These are phyloP conservation scores for Galemys pyrenaicus DNA, from an alignment of 2,113 vertebrate species.

Conservation along the genomic window DNA sequence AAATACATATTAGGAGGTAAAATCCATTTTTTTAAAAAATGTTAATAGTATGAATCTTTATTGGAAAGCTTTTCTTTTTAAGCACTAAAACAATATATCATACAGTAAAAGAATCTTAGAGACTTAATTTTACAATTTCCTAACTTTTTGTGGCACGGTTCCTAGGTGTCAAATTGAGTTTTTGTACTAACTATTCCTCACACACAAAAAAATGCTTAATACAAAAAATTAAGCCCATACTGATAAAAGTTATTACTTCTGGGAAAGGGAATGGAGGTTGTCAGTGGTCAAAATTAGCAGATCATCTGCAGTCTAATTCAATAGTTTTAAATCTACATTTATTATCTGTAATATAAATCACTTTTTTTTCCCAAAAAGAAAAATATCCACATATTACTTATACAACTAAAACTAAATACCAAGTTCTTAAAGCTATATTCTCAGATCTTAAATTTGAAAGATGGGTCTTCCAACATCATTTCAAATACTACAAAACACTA, in stretches of 20 bases:
- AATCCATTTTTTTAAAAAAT: conserved; percentile 13
- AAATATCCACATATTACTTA: background rate
- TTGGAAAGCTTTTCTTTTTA: conserved; percentile 28
- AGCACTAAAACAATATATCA: background rate
- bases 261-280: background rate
- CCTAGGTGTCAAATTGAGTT: background rate
- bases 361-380: background rate
- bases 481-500: conserved; percentile 25
- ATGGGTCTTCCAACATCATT: background rate
- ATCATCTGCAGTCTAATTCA: background rate
- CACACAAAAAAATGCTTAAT: conserved; percentile 24
- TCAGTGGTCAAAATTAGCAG: background rate
- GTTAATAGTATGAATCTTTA: background rate
- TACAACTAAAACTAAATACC: conserved; percentile 1
- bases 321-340: background rate
- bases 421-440: background rate
- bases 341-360: background rate
- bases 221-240: background rate
- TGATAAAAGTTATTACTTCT: background rate
- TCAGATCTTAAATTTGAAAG: conserved; percentile 1
- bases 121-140: background rate
- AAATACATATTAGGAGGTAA: conserved; percentile 27
- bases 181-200: background rate
- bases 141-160: conserved; percentile 7
- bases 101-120: background rate